phyloP scores from a whole-genome alignment of 2,113 vertebrate species.

The Rhombomys opimus region DNA sequence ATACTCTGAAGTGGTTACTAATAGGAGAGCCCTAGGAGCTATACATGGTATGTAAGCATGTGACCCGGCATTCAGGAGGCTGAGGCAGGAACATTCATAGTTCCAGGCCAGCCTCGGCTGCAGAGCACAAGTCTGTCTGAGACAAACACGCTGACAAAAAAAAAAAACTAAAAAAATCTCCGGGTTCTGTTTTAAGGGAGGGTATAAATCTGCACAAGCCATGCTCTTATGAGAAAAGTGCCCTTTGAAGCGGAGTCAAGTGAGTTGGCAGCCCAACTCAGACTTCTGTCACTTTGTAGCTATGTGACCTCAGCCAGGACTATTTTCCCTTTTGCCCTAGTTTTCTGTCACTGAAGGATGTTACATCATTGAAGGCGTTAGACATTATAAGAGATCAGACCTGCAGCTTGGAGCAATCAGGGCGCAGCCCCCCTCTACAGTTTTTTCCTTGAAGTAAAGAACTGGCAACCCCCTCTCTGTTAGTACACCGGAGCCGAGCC shows the following conservation, averaged over 20 bases:
- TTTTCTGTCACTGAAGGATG: neutral
- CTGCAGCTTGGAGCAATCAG: neutral
- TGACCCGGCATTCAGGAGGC: neutral
- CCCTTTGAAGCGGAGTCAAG: neutral
- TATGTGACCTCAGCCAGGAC: neutral
- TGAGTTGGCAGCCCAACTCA: neutral
- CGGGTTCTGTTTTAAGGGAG: neutral
- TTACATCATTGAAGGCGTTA: neutral
- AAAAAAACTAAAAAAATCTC: neutral
- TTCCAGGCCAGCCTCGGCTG: neutral
- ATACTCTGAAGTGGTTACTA: neutral
- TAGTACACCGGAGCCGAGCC: neutral
- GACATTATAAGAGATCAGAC: neutral
- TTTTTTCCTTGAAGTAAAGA: neutral
- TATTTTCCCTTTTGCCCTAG: neutral
- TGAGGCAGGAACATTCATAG: neutral
- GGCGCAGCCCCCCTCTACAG: neutral
- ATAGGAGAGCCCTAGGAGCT: neutral
- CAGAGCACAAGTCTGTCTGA: neutral
- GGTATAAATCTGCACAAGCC: slow-evolving; percentile 5
- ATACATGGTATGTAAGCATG: neutral
- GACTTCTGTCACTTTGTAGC: neutral
- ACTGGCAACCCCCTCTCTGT: neutral
- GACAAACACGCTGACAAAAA: neutral
- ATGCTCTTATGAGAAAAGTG: neutral